Evolutionary conservation across 1,140 invertebrate genomes (phyloP).

Genomic region (Lepidurus packardi): DNA sequence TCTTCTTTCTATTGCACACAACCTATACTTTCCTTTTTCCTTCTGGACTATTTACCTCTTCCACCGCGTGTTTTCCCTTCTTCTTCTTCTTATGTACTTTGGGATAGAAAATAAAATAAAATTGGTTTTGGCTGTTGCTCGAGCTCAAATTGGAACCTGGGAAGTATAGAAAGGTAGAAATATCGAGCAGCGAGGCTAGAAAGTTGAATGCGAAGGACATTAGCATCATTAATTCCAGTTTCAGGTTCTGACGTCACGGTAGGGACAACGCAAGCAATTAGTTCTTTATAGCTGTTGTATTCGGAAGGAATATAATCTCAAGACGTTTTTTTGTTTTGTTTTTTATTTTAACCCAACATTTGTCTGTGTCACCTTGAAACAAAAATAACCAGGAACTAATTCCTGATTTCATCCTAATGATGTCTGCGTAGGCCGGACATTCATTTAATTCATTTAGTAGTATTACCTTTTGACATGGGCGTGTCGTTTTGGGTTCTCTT

Average conservation of each 20-base stretch:
- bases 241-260: background rate
- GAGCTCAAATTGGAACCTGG: background rate
- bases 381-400: background rate
- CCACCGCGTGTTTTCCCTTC: background rate
- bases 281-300: background rate
- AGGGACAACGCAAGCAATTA: background rate
- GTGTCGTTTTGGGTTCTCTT: background rate
- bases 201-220: conserved; percentile 4
- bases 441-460: conserved; percentile 1
- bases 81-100: background rate
- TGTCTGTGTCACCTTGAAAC: background rate
- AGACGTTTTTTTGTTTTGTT: background rate
- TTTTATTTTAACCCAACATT: background rate
- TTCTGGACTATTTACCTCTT: too few relatives aligned
- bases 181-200: background rate
- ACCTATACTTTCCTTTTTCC: background rate
- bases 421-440: background rate
- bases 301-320: too few relatives aligned
- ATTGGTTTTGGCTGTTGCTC: background rate
- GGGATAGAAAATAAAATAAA: background rate
- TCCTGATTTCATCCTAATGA: conserved; percentile 4
- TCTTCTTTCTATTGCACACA: background rate
- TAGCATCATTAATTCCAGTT: conserved; percentile 16
- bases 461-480: background rate
- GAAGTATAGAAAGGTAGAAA: too few relatives aligned